Evolutionary conservation across 2,113 vertebrate species (phyloP), one percentile per base, ranked within the genome.

Genomic region (Hucho hucho): DNA sequence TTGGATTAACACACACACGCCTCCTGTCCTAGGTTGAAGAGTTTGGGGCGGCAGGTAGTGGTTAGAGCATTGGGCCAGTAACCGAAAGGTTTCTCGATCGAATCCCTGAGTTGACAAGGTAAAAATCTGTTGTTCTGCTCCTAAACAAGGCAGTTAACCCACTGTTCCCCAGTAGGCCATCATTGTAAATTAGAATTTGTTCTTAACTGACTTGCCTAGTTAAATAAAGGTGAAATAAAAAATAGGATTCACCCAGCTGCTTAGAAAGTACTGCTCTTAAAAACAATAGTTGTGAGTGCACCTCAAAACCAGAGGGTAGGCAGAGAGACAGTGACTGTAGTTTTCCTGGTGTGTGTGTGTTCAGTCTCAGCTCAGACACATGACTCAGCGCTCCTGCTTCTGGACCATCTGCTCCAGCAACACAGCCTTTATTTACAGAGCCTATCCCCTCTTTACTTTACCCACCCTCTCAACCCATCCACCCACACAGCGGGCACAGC

Each of bases 241-340:
- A 89, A 81, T 87, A 80, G 79, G 83, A 78, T 80, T 90, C 84
- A 7, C 83, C 84, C 87, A 85, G 32, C 86, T 88, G 84, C 83
- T 87, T 69, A 56, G 32, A 75, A 70, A 79, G 75, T 37, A 37
- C 82, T 75, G 56, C 56, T 75, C 71, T 70, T 80, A 37, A 37
- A 37, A 37, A 37, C 6, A 37, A 37, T 37, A 37, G 83, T 84
- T 49, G 66, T 4, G 43, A 68, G 46, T 68, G 29, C 18, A 7
- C 32, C 66, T 68, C 75, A 58, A 74, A 80, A 86, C 80, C 82
- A 81, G 28, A 74, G 72, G 70, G 24, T 66, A 49, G 32, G 49
- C 46, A 61, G 22, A 32, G 3, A 16, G 32, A 14, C 16, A 5
- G 32, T 32, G 66, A 43, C 18, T 18, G n/a, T 2, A 59, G 20